A percentile compares a stretch with the other conserved stretches of the same genome.
These are phyloP conservation scores for Lysandra bellargus DNA, from an alignment of 2,888 invertebrate genomes.

Conservation along the genomic window DNA sequence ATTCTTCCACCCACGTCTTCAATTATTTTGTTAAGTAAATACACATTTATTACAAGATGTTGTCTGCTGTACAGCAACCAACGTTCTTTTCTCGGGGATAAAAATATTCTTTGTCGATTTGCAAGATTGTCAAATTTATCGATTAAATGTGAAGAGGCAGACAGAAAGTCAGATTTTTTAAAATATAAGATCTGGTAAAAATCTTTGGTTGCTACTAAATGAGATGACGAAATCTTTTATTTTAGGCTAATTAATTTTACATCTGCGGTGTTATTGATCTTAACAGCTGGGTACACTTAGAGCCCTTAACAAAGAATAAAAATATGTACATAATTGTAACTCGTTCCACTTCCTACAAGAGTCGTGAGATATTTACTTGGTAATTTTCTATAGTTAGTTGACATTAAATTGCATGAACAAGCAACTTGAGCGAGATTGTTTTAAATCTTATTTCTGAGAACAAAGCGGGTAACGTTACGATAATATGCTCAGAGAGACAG, in stretches of 20 bases:
- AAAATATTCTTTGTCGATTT: no score
- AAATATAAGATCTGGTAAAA: no score
- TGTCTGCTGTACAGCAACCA: no score
- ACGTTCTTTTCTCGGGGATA: no score
- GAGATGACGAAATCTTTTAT: neutral
- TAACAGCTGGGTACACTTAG: neutral
- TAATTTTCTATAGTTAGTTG: slow-evolving; percentile 28
- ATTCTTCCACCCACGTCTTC: no score
- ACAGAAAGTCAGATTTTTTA: no score
- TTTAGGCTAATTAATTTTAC: neutral
- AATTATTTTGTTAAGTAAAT: neutral
- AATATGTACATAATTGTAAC: neutral
- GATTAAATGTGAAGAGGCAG: no score
- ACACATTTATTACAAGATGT: neutral
- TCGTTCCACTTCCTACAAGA: slow-evolving; percentile 16
- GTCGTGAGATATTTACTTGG: slow-evolving; percentile 29
- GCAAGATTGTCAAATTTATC: no score
- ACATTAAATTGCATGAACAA: slow-evolving; percentile 29
- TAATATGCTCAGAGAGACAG: neutral
- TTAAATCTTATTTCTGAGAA: slow-evolving; percentile 62
- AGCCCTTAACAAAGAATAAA: neutral
- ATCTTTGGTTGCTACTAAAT: neutral
- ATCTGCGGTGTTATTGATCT: neutral
- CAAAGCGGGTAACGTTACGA: slow-evolving; percentile 48
- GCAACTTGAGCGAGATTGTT: slow-evolving; percentile 26